Percentiles rank a stretch among this genome's conserved stretches.
Conservation (phyloP, 2,888 invertebrate species). For the Phyllotreta striolata region DNA sequence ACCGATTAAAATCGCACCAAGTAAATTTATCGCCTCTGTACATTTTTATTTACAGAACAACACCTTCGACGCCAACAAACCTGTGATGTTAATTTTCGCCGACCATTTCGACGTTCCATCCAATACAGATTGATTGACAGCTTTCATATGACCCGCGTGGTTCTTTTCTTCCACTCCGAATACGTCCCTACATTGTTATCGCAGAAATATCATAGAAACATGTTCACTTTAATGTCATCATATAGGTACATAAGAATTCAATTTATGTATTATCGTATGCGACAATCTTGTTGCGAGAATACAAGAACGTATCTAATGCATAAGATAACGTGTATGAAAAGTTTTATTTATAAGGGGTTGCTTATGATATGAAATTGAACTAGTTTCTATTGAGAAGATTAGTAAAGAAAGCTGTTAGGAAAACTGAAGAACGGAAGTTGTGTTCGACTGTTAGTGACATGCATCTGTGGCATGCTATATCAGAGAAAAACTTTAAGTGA, state of each 20-base stretch:
- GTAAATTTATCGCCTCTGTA: slow-evolving; percentile 3
- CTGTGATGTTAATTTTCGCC: slow-evolving; percentile 99
- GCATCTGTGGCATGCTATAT: not conserved
- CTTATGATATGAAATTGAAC: no score
- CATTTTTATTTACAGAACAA: slow-evolving; percentile 24
- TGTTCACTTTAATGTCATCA: not conserved
- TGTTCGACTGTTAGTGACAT: slow-evolving; percentile 17
- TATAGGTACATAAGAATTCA: slow-evolving; percentile 3
- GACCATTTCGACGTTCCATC: slow-evolving; percentile 99
- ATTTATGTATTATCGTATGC: not conserved
- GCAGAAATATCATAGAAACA: slow-evolving; percentile 32
- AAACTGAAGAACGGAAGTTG: not conserved
- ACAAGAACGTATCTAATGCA: no score
- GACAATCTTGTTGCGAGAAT: no score
- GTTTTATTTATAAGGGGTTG: no score
- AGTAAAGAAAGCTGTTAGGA: no score
- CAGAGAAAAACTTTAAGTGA: no score
- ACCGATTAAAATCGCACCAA: not conserved
- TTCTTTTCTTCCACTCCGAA: slow-evolving; percentile 95
- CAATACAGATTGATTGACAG: slow-evolving; percentile 97
- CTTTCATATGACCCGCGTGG: slow-evolving; percentile 95
- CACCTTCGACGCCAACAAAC: slow-evolving; percentile 70
- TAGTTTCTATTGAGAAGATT: no score
- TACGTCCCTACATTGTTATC: slow-evolving; percentile 76
- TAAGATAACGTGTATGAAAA: no score